Base-by-base conservation (phyloP, 2,888 invertebrate species). In the Caradrina kadenii region DNA sequence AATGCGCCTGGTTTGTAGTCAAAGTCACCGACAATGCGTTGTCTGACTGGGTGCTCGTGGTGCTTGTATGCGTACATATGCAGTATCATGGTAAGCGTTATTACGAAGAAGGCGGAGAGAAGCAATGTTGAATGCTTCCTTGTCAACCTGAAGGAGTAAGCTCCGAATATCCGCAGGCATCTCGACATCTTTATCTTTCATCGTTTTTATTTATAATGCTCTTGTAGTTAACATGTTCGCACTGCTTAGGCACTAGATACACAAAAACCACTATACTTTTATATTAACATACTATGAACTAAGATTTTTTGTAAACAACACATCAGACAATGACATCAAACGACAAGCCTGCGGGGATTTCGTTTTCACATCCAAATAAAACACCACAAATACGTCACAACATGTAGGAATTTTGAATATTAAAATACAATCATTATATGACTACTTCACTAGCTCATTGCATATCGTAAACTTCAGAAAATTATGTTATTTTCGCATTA, bases 1-100 rank as follows among this genome's bases (percentile, higher is more conserved):
- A 96, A 96, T 21, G 89, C 80, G 45, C 96, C 93, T 19, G 95
- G 95, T 80, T 88, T 90, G 80, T 96, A 93, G 79, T 93, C 91
- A 87, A 91, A 94, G 84, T 96, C 93, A 91, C 94, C 95, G 87
- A 91, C 76, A 61, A 76, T 87, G 52, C 80, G 79, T 15, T 83
- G 84, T 35, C 80, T 76, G 63, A 88, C 88, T 1, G 83, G 80
- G 15, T 85, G 84, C 7, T 88, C 87, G 64, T 89, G 90, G 68
- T 93, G 90, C 60, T 88, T 90, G 88, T 91, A 91, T 0, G 91
- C 87, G 83, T 95, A 95, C 26, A 95, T 77, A 66, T 94, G 94
- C 55, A 96, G 85, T 66, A 95, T 89, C n/a, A 92, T 70, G 17
- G 91, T 92, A 1, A 95, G 80, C 1, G 88, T 88, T 10, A 93